phyloP scores from a whole-genome alignment of 2,113 vertebrate genomes.

The Nothobranchius kuhntae region DNA sequence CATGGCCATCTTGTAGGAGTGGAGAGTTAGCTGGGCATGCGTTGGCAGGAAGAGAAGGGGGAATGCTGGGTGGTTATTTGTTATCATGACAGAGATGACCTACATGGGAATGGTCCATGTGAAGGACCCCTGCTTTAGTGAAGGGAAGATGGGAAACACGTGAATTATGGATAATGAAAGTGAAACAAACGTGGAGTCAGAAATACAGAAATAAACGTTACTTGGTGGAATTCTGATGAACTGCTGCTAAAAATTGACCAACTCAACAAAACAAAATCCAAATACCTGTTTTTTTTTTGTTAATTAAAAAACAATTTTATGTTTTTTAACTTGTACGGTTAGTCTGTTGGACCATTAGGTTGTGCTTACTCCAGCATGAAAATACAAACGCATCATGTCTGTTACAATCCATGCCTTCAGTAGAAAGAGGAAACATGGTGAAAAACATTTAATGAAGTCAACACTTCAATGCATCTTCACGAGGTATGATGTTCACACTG shows the following conservation, averaged over 20 bases:
- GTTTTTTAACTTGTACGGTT: too few relatives aligned
- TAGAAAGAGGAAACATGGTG: constrained; percentile 57
- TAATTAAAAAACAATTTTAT: too few relatives aligned
- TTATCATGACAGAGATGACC: constrained; percentile 81
- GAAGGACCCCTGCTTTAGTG: constrained; percentile 93
- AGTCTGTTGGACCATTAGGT: too few relatives aligned
- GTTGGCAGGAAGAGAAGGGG: constrained; percentile 52
- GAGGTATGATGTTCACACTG: constrained; percentile 42
- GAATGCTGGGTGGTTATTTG: constrained; percentile 64
- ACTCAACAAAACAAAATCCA: neutral
- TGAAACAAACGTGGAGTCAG: constrained; percentile 69
- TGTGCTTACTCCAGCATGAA: too few relatives aligned
- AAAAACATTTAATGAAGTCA: constrained; percentile 39
- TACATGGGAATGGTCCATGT: constrained; percentile 96
- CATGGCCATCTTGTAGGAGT: constrained; percentile 75
- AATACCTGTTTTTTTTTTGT: neutral
- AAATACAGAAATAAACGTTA: constrained; percentile 22
- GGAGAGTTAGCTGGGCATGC: constrained; percentile 74
- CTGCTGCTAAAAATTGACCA: neutral
- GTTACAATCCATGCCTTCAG: constrained; percentile 37
- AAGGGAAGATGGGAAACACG: constrained; percentile 77
- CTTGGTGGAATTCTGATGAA: neutral
- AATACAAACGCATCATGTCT: neutral
- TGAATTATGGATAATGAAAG: constrained; percentile 85
- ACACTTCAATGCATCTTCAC: constrained; percentile 40